Conservation (phyloP, 2,888 invertebrate species). For the Aleiodes alternator region DNA sequence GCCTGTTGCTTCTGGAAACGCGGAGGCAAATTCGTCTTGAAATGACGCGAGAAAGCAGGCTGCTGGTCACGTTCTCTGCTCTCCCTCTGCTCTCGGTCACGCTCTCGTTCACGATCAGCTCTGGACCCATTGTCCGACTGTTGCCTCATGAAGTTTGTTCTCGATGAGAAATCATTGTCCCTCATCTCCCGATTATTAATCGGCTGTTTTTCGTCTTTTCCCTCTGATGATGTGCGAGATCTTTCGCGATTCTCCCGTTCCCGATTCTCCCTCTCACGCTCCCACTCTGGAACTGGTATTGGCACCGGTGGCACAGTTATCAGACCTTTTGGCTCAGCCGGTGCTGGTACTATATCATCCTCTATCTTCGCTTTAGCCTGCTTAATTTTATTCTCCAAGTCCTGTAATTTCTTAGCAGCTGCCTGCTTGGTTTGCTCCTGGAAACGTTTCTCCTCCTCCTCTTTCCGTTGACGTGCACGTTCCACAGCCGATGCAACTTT, state of each 20-base stretch:
- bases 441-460: conserved; percentile 90
- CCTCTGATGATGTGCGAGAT: conserved; percentile 72
- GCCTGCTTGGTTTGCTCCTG: conserved; percentile 80
- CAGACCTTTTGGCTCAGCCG: conserved; percentile 74
- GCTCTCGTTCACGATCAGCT: conserved; percentile 64
- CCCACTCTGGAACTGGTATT: conserved; percentile 78
- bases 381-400: conserved; percentile 82
- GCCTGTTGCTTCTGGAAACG: conserved; percentile 88
- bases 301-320: conserved; percentile 75
- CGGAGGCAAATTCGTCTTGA: conserved; percentile 90
- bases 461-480: conserved; percentile 89
- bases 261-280: conserved; percentile 75
- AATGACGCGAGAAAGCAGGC: conserved; percentile 83
- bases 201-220: conserved; percentile 62
- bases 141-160: conserved; percentile 60
- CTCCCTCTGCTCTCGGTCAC: conserved; percentile 73
- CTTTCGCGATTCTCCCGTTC: conserved; percentile 74
- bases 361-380: conserved; percentile 78
- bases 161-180: conserved; percentile 43
- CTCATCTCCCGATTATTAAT: conserved; percentile 39
- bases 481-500: conserved; percentile 88
- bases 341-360: conserved; percentile 64
- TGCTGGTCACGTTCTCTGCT: conserved; percentile 77
- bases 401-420: conserved; percentile 82
- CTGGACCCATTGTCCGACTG: conserved; percentile 45